Evolutionary conservation across 2,113 vertebrate species (phyloP), one percentile per base, ranked within the genome.

Genomic region (Lichenostomus cassidix): DNA sequence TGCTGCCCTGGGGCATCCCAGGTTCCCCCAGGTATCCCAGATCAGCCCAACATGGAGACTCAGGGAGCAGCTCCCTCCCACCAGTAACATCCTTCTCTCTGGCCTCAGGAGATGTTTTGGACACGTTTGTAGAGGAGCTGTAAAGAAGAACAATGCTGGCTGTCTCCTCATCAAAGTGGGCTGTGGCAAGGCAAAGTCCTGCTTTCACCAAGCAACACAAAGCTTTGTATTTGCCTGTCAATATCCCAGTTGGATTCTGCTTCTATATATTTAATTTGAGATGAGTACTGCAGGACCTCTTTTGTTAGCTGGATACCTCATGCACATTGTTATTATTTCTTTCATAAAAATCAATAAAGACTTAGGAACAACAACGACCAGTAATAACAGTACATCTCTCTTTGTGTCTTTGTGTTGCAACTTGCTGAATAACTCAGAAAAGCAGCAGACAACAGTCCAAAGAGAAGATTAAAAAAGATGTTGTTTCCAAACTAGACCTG

Each of bases 271-370:
- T 96, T 96, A 96, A 96, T 96, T 95, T 0, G 1, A 96, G 92
- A 94, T 58, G 82, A 93, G 92, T 95, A 82, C 92, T 58, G 92
- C 92, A 87, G 93, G 93, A 95, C 86, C 74, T 90, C 95, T 96
- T 97, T 96, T 97, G 95, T 95, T 96, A 88, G 94, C 94, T 50
- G 94, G 93, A 60, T 93, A 90, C 92, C 73, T 94, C 90, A 56
- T 65, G 80, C 86, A 84, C 95, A 35, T 89, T 89, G 90, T 96
- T 94, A 93, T 96, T 96, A 96, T 90, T 95, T 88, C 95, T 93
- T 92, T 93, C 90, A 96, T 93, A 78, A 93, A 97, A 96, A 97
- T 97, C 96, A 95, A 97, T 96, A 82, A 82, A 89, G 90, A 60
- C 94, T 96, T 89, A 82, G 83, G 92, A 93, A 94, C 93, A 96